Conservation (phyloP, 1,140 invertebrate species). For the Triops longicaudatus region DNA sequence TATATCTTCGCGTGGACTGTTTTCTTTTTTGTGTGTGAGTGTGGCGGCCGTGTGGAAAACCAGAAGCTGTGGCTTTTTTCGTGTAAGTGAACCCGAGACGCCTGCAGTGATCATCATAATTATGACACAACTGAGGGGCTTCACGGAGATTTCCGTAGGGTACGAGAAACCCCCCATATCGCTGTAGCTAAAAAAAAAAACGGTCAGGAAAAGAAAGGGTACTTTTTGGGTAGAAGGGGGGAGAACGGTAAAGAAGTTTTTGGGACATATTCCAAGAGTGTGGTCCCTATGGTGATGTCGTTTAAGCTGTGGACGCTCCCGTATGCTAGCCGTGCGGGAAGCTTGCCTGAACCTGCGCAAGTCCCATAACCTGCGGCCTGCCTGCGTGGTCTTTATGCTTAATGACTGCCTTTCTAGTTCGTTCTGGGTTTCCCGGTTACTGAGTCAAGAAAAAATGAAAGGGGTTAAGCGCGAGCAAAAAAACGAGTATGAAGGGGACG, state of each 20-base stretch:
- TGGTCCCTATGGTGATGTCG: neutral
- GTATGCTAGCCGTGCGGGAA: neutral
- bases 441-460: neutral
- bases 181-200: neutral
- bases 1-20: neutral
- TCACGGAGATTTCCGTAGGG: neutral
- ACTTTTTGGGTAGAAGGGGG: neutral
- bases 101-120: conserved; percentile 11
- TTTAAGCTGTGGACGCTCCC: conserved; percentile 1
- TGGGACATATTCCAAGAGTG: neutral
- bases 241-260: neutral
- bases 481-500: neutral
- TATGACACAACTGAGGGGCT: conserved; percentile 14
- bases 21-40: neutral
- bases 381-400: neutral
- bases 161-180: conserved; percentile 4
- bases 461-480: neutral
- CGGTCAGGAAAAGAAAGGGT: neutral
- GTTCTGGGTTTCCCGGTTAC: neutral
- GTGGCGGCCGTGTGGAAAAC: neutral
- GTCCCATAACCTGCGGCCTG: too few relatives aligned
- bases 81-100: neutral
- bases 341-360: too few relatives aligned
- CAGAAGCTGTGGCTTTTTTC: neutral
- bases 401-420: neutral